Evolutionary conservation across 37 sponge, comb jelly and placozoan species (phyloP), one percentile per base, ranked within the genome.

Genomic region (Aplysina aerophoba): DNA sequence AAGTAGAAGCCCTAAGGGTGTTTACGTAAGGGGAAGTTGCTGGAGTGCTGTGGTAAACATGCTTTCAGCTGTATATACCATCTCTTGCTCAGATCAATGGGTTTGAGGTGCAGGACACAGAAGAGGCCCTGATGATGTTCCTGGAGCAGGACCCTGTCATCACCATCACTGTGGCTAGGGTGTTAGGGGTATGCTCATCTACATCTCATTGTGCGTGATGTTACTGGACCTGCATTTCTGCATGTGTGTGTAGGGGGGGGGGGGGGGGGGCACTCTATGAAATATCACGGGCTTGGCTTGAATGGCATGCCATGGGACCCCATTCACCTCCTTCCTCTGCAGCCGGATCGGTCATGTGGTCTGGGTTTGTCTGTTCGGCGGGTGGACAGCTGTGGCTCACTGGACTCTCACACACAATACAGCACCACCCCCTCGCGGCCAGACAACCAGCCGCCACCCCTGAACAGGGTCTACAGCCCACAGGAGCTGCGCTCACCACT

Each of bases 141-240:
- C 75, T 94, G 55, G 94, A 94, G 67, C 94, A 94, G 55, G 91
- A 94, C 53, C 94, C 89, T 54, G 90, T 86, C 69, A 94, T 94
- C 79, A 86, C 89, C 31, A 82, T 94, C 39, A 90, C 88, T 73
- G 94, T 94, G 72, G 93, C 93, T 24, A 79, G 93, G 33, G 85
- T 61, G 22, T 84, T 81, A 31, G 86, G 89, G 90, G 92, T 88
- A 44, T 79, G 59, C 6, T n/a, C n/a, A n/a, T n/a, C n/a, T n/a
- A n/a, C n/a, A n/a, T n/a, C n/a, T n/a, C n/a, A n/a, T n/a, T n/a
- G n/a, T n/a, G n/a, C n/a, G n/a, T n/a, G n/a, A n/a, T n/a, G n/a
- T n/a, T n/a, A n/a, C n/a, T n/a, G n/a, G n/a, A n/a, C n/a, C n/a
- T n/a, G n/a, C n/a, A n/a, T n/a, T n/a, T n/a, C n/a, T 44, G 50